These are phyloP conservation scores for Anastrepha ludens DNA, from an alignment of 1,140 invertebrate genomes.

Conservation along the genomic window DNA sequence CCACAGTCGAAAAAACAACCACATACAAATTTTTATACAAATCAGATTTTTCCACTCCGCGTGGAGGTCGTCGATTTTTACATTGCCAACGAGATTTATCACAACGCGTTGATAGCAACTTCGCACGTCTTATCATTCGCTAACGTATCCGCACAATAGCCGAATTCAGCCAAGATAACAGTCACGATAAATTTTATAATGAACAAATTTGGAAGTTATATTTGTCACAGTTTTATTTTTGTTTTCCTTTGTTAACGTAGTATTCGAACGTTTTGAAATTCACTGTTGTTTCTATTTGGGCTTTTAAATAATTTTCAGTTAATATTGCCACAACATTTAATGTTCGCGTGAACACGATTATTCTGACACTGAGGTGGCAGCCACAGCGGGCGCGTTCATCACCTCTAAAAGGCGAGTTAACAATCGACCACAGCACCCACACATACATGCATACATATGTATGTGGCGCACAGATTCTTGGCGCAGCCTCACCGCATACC, in stretches of 20 bases:
- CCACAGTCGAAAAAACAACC: neutral
- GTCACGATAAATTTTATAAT: neutral
- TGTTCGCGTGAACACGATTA: constrained; percentile 17
- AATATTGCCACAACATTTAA: neutral
- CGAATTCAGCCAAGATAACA: neutral
- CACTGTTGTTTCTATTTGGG: too few species aligned
- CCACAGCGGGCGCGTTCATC: constrained; percentile 10
- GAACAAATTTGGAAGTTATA: too few species aligned
- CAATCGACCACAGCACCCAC: neutral
- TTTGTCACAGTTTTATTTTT: too few species aligned
- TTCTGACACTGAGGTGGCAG: constrained; percentile 16
- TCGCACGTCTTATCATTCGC: constrained; percentile 38
- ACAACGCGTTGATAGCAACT: constrained; percentile 17
- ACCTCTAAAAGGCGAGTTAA: constrained; percentile 11
- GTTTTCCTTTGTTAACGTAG: too few species aligned
- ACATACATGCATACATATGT: neutral
- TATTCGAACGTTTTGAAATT: neutral
- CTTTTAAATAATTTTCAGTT: too few species aligned
- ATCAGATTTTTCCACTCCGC: constrained; percentile 34
- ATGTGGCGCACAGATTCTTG: neutral
- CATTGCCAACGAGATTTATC: constrained; percentile 28
- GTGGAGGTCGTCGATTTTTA: constrained; percentile 31
- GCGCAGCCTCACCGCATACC: constrained; percentile 29
- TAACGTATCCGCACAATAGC: neutral
- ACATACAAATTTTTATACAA: constrained; percentile 27